Base-by-base conservation (phyloP, 2,888 invertebrate genomes). In the Halictus ligatus region DNA sequence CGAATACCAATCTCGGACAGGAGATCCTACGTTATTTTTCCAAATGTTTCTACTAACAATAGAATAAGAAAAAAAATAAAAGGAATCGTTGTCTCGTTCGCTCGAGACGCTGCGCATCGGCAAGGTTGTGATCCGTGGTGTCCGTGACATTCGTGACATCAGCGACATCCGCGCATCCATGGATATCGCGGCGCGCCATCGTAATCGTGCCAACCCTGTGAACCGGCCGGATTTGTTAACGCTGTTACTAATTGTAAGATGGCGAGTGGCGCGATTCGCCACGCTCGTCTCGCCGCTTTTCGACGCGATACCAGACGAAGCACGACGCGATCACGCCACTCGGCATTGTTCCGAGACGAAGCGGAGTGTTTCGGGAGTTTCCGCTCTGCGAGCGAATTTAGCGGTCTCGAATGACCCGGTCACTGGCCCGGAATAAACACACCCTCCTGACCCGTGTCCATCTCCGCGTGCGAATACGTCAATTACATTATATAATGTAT, bases 381-480 rank as follows among this genome's bases (percentile, higher is more conserved):
- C 64, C 29, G 64, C 29, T 58, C 29, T 58, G 3, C 15, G 29
- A 13, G 25, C 15, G 15, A 64, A 8, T 25, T 76, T 76, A 64
- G 15, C n/a, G 58, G 12, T n/a, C 12, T 58, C 58, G n/a, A n/a
- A n/a, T n/a, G 58, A 58, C 58, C n/a, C 58, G 58, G n/a, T n/a
- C 58, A n/a, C n/a, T 58, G 58, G 58, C 12, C 58, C 1, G 58
- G 58, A 4, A n/a, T 58, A 58, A 58, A n/a, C n/a, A n/a, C n/a
- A 12, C n/a, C 12, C 58, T 4, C n/a, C 12, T n/a, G n/a, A 58
- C 58, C 58, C n/a, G n/a, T n/a, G n/a, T 58, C 58, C 3, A n/a
- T n/a, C 58, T 58, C 58, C n/a, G 58, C n/a, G 58, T n/a, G n/a
- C 58, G n/a, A n/a, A 58, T 58, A 58, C 58, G 58, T 58, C n/a